Evolutionary conservation across 2,888 invertebrate genomes (phyloP), one percentile per base, ranked within the genome.

Genomic region (Orthonevra nobilis): DNA sequence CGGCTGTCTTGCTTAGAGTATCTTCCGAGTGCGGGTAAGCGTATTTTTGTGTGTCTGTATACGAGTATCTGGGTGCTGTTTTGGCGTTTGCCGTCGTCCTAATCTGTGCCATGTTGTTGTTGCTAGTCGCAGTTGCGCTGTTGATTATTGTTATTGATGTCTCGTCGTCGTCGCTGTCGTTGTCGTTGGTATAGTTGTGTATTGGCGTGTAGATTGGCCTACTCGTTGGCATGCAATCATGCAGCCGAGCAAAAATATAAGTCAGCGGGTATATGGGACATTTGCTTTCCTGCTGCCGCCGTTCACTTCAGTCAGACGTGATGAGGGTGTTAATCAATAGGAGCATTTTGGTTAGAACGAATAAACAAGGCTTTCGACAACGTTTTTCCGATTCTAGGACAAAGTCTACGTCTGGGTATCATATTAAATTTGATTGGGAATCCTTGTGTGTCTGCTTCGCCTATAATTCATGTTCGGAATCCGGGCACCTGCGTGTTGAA

Each of bases 241-340:
- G 79, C 81, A 81, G 77, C 61, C 72, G 54, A 73, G 77, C 72
- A 66, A 81, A 79, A 79, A 84, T 83, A 82, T 83, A 83, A 83
- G 83, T 84, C 83, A 84, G 63, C 83, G 82, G 83, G 83, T 84
- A 83, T 84, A 81, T 84, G 82, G 83, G 82, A 74, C 83, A 70
- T 20, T 73, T 38, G 70, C 48, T 63, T 63, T 48, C 48, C 52
- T 66, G 23, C 30, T 23, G 34, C 40, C 42, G 72, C 26, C 72
- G 56, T 64, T 63, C 36, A 46, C 36, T 60, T 68, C 46, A 60
- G 44, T 60, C 44, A 54, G 15, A 61, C 28, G 17, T 23, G 46
- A 66, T 54, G 72, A 52, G 72, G 77, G 77, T 60, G 64, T 72
- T 72, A 72, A 66, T 72, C 54, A 64, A 64, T 64, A 52, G 56